Percentiles rank a stretch among this genome's conserved stretches.
Conservation (phyloP, 2,888 invertebrate species). For the Polyploca ridens region DNA sequence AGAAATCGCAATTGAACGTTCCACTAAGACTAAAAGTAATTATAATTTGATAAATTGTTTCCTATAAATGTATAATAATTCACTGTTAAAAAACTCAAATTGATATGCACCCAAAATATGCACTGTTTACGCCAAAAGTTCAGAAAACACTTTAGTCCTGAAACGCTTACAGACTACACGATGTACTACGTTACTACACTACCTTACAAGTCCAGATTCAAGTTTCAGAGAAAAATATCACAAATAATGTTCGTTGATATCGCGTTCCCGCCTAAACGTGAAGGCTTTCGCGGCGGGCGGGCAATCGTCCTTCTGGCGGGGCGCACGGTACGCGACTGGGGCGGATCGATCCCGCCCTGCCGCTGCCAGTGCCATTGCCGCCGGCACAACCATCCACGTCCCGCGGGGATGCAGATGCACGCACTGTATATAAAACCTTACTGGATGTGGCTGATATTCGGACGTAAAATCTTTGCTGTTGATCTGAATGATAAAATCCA, state of each 20-base stretch:
- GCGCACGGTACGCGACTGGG: conserved; percentile 74
- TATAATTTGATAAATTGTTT: too few species aligned
- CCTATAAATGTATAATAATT: too few species aligned
- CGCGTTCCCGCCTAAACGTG: conserved; percentile 76
- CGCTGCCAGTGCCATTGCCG: conserved; percentile 31
- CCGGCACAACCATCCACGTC: conserved; percentile 53
- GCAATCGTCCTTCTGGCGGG: conserved; percentile 58
- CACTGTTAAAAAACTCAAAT: neutral
- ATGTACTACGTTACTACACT: neutral
- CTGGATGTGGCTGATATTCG: conserved; percentile 35
- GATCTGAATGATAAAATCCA: neutral
- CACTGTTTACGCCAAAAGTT: neutral
- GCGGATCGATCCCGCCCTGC: conserved; percentile 73
- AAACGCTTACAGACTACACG: neutral
- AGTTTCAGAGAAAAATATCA: neutral
- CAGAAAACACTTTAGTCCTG: neutral
- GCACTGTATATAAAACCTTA: conserved; percentile 33
- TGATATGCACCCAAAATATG: neutral
- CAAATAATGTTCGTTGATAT: neutral
- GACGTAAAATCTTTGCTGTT: conserved; percentile 3
- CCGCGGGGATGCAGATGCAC: conserved; percentile 82
- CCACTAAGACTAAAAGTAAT: neutral
- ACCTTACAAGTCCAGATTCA: neutral
- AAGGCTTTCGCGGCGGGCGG: conserved; percentile 59
- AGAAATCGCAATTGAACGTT: conserved; percentile 12